Percentiles rank a stretch among this genome's conserved stretches.
Evolutionary conservation across 1,140 invertebrate species (phyloP).

Genomic region (Trinorchestia longiramus): DNA sequence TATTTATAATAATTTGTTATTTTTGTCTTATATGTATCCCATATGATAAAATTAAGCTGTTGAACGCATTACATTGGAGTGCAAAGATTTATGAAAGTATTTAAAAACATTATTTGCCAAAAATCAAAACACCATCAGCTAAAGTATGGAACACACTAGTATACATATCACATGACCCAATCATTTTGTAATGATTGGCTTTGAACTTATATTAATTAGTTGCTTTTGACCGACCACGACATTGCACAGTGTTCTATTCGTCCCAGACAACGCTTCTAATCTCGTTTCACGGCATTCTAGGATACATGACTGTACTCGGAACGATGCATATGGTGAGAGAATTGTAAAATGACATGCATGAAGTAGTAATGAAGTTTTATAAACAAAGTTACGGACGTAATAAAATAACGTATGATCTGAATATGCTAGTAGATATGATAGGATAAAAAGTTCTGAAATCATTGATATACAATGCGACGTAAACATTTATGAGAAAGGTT

Average conservation of each 20-base stretch:
- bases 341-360: background rate
- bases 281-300: background rate
- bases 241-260: background rate
- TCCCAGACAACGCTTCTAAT: background rate
- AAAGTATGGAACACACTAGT: background rate
- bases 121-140: background rate
- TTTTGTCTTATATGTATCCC: no score
- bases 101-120: background rate
- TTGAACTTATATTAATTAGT: background rate
- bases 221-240: background rate
- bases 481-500: no score
- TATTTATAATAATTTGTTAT: background rate
- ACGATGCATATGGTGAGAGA: background rate
- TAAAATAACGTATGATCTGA: background rate
- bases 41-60: no score
- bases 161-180: background rate
- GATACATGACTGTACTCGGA: no score
- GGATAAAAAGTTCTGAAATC: no score
- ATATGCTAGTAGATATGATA: background rate
- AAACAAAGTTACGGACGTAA: background rate
- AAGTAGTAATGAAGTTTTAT: background rate
- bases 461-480: no score
- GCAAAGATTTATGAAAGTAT: background rate
- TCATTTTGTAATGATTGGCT: background rate
- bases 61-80: background rate